Base-by-base conservation (phyloP, 2,113 vertebrate genomes). In the Poeciliopsis turrubarensis region DNA sequence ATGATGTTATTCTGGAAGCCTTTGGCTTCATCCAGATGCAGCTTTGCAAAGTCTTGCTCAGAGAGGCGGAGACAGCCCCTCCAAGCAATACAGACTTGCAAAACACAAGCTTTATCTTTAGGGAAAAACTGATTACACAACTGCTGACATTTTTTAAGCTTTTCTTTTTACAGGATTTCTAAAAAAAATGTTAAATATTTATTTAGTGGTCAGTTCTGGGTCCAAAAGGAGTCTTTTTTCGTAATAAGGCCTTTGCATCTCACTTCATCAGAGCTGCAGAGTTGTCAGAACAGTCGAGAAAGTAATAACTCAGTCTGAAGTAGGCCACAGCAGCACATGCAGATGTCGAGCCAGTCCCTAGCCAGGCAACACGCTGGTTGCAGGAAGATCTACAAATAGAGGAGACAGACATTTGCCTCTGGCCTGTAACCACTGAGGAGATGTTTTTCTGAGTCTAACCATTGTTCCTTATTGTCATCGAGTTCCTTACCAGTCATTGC, bases 311-410 rank as follows among this genome's bases (percentile, higher is more conserved):
- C 83, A 90, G 80, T 75, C 78, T 85, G 89, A 94, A 93, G 68
- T 92, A 90, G 93, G 93, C 84, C 93, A 94, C 62, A n/a, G 86
- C 82, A 70, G 72, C 66, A 67, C 77, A 75, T 89, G 87, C 86
- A 88, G 82, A 89, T 91, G 88, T 82, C 75, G 73, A 65, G 82
- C 80, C 32, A 65, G 74, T 80, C 78, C 76, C 79, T 57, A 68
- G 77, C 34, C 79, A 74, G 78, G 68, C 81, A 15, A 64, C 51
- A 12, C 10, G 0, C 63, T 70, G 80, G 71, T 61, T 75, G 79
- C 78, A 73, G 75, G 73, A 80, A 84, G 78, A 89, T 79, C 86
- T 29, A 41, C 73, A 83, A 78, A 86, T 79, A 70, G 76, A 26
- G 22, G 30, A 60, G 72, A 70, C 30, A 73, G 83, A 73, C 82